A percentile compares a stretch with the other conserved stretches of the same genome.
Conservation (phyloP, 2,113 vertebrate genomes). For the cattle (Bos taurus) region ARS-UCD2.0 NC_037346.1:9584001-9584500, state of each 20-base stretch:
- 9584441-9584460: neutral
- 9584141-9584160: neutral
- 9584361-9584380: neutral
- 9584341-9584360: neutral
- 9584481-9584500: neutral
- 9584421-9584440: neutral
- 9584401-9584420: neutral
- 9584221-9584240: fast-evolving
- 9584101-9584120: neutral
- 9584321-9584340: neutral
- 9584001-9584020: fast-evolving
- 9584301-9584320: neutral
- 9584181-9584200: neutral
- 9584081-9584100: fast-evolving
- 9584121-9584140: neutral
- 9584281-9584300: neutral
- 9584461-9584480: neutral
- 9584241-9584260: fast-evolving
- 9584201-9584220: slow-evolving; percentile 41
- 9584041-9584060: neutral
- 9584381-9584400: neutral
- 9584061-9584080: neutral
- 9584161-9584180: neutral
- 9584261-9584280: fast-evolving
- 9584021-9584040: neutral